Conservation (phyloP, 92 coral and sea anemone species). For the Porites divaricata region DNA sequence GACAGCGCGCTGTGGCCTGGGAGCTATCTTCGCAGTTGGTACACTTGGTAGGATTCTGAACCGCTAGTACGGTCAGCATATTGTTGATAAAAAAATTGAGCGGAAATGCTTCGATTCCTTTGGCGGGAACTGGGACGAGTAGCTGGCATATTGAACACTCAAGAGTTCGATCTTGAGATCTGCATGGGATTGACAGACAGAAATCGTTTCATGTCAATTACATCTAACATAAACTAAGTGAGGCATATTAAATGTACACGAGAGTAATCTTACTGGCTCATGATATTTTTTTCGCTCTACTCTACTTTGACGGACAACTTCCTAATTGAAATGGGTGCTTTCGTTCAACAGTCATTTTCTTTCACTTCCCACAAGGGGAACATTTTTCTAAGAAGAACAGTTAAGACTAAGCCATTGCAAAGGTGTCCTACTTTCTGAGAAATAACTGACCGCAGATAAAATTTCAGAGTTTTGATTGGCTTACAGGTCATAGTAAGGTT, state of each 20-base stretch:
- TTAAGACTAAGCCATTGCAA: no score
- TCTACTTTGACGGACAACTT: no score
- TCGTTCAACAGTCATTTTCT: no score
- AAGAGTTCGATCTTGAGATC: constrained; percentile 86
- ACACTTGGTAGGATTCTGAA: constrained; percentile 91
- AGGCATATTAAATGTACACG: neutral
- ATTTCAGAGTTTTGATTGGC: no score
- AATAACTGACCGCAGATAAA: no score
- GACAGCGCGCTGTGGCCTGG: constrained; percentile 91
- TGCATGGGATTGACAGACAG: neutral
- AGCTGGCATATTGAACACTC: constrained; percentile 80
- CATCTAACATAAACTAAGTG: neutral
- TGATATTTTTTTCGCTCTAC: no score
- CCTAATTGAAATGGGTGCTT: neutral
- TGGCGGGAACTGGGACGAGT: constrained; percentile 82
- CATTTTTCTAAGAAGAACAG: no score
- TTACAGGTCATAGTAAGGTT: no score
- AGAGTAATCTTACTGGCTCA: no score
- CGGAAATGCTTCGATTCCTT: constrained; percentile 91
- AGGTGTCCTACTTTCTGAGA: no score
- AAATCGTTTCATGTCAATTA: neutral
- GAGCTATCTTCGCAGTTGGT: constrained; percentile 93
- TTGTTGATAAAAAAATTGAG: constrained; percentile 89
- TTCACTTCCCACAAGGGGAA: no score
- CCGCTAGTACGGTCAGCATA: constrained; percentile 90